Conservation (phyloP, 2,113 vertebrate species). For the Odobenus rosmarus region DNA sequence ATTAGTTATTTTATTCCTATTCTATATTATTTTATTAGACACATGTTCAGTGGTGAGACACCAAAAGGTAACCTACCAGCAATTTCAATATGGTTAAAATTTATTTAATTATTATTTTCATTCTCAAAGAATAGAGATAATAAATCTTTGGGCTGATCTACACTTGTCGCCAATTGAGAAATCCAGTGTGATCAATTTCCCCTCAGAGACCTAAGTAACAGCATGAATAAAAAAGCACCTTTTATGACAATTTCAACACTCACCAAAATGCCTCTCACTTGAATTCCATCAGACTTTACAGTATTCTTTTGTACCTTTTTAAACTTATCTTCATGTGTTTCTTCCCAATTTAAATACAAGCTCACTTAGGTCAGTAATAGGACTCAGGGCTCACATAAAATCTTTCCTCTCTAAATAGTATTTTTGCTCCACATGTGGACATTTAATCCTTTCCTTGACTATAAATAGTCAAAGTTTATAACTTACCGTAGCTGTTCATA, state of each 20-base stretch:
- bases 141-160: constrained; percentile 54
- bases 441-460: neutral
- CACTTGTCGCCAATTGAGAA: neutral
- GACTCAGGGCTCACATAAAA: neutral
- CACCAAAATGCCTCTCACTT: neutral
- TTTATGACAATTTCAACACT: neutral
- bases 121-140: constrained; percentile 60
- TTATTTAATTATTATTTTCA: constrained; percentile 46
- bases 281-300: neutral
- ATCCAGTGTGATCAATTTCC: constrained; percentile 74
- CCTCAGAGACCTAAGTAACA: constrained; percentile 71
- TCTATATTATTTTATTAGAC: neutral
- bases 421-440: neutral
- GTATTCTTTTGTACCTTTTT: neutral
- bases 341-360: neutral
- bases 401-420: neutral
- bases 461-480: neutral
- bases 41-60: neutral
- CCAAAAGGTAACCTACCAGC: constrained; percentile 17
- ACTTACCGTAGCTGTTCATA: neutral
- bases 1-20: neutral
- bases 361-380: neutral
- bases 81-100: constrained; percentile 72
- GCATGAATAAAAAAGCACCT: neutral
- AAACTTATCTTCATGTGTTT: neutral